Base-by-base conservation (phyloP, 2,113 vertebrate species). In the Turdus rufiventris region DNA sequence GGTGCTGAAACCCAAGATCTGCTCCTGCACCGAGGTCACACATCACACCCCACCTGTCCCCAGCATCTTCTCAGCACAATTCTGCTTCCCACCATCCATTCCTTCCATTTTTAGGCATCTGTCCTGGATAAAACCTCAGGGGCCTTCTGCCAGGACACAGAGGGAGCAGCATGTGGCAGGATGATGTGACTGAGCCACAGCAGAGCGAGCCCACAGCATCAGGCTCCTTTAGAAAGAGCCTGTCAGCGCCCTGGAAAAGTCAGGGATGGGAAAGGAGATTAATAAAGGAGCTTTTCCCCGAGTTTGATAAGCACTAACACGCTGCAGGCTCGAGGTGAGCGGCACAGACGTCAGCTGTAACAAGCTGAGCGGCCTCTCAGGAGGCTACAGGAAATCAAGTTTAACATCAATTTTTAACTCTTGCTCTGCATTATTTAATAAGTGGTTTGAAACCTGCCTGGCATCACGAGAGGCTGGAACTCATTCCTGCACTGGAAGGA, bases 351-450 rank as follows among this genome's bases (percentile, higher is more conserved):
- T 31, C 5, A 58, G 71, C 88, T 77, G 2, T 40, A 85, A 65
- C 33, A 20, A 79, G 63, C 54, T 1, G 9, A 57, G 38, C 4
- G 3, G 48, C 63, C 61, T 81, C 87, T 90, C 85, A 56, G 88
- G 76, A 73, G 87, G 65, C 51, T 31, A 33, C 43, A 76, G 88
- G 63, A 91, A 93, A 95, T 89, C 56, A 93, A 96, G 87, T 93
- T 93, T 58, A 71, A 19, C 84, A 91, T 92, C 83, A 87, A 74
- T 92, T 83, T 91, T 83, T 91, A 96, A 80, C 88, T 94, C 70
- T 80, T 50, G 47, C 80, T 81, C 65, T 94, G 94, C 83, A 80
- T 95, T 93, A 96, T 92, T 95, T 83, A 95, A 70, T 82, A 88
- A 96, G 72, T 60, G 79, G 89, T 86, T 94, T 92, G 89, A 82